A percentile compares a stretch with the other conserved stretches of the same genome.
Evolutionary conservation across 1,140 invertebrate species (phyloP).

Genomic region (Propsilocerus akamusi): DNA sequence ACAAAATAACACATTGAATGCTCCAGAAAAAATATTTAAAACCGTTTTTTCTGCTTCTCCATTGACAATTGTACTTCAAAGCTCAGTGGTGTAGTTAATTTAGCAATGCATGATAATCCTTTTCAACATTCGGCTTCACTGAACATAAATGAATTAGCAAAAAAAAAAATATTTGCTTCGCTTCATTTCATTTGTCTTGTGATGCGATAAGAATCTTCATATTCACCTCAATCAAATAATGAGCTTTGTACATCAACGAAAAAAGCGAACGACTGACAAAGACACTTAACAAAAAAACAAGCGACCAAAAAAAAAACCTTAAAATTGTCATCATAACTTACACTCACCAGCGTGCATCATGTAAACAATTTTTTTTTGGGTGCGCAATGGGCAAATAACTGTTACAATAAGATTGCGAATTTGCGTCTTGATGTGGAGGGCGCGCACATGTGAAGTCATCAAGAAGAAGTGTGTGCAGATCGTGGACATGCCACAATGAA

Average conservation of each 20-base stretch:
- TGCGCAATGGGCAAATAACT: not conserved
- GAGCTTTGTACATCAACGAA: too few species aligned
- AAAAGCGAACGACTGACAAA: too few species aligned
- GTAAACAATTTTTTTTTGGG: not conserved
- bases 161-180: not conserved
- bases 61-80: too few species aligned
- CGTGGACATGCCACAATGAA: not conserved
- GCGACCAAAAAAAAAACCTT: too few species aligned
- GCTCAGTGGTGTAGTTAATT: too few species aligned
- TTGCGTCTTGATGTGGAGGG: too few species aligned
- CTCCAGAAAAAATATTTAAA: slow-evolving; percentile 1
- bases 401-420: too few species aligned
- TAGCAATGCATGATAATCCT: too few species aligned
- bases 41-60: too few species aligned
- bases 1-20: slow-evolving; percentile 3
- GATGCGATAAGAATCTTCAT: slow-evolving; percentile 2
- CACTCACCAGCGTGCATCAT: not conserved
- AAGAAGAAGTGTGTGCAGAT: too few species aligned
- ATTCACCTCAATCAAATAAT: slow-evolving; percentile 3
- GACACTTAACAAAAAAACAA: too few species aligned
- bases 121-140: too few species aligned
- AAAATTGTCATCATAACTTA: not conserved
- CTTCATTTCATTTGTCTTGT: not conserved
- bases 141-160: not conserved
- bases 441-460: not conserved